A percentile compares a stretch with the other conserved stretches of the same genome.
Conservation (phyloP, 2,797 vertebrate genomes). For the Lepus townsendii region DNA sequence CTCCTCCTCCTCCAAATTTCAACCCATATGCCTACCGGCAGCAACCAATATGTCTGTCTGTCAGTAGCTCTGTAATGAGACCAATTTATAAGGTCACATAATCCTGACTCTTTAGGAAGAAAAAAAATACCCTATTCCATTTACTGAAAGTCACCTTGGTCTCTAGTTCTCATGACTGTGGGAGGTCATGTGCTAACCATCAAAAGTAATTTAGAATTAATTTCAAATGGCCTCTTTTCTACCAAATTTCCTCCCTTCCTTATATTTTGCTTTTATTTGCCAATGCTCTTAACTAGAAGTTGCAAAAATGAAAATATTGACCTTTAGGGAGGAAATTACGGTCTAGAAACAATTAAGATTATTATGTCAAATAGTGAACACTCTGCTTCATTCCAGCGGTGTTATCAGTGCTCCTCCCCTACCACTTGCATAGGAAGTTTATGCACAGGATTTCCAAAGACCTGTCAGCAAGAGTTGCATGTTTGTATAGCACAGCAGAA, state of each 20-base stretch:
- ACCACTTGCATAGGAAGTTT: constrained; percentile 37
- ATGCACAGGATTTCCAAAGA: constrained; percentile 57
- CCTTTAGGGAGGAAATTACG: constrained; percentile 66
- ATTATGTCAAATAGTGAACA: constrained; percentile 48
- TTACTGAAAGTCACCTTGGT: constrained; percentile 70
- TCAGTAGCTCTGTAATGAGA: constrained; percentile 97
- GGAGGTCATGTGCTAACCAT: constrained; percentile 72
- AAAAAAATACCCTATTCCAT: constrained; percentile 31
- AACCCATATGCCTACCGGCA: constrained; percentile 90
- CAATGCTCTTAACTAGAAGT: constrained; percentile 15
- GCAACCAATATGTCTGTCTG: constrained; percentile 95
- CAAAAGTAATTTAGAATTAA: constrained; percentile 55
- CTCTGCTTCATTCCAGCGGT: not conserved
- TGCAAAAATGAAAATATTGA: constrained; percentile 75
- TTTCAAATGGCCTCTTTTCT: constrained; percentile 49
- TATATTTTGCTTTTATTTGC: constrained; percentile 12
- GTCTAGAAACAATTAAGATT: constrained; percentile 53
- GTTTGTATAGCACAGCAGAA: constrained; percentile 57
- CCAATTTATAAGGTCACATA: constrained; percentile 95
- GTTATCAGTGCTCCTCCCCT: not conserved
- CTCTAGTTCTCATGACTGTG: constrained; percentile 74
- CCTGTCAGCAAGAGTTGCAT: constrained; percentile 66
- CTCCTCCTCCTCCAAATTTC: constrained; percentile 72
- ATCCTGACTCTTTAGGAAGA: constrained; percentile 88
- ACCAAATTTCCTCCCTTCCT: not conserved